Evolutionary conservation across 2,888 invertebrate species (phyloP).

Genomic region (Rhamnusium bicolor): DNA sequence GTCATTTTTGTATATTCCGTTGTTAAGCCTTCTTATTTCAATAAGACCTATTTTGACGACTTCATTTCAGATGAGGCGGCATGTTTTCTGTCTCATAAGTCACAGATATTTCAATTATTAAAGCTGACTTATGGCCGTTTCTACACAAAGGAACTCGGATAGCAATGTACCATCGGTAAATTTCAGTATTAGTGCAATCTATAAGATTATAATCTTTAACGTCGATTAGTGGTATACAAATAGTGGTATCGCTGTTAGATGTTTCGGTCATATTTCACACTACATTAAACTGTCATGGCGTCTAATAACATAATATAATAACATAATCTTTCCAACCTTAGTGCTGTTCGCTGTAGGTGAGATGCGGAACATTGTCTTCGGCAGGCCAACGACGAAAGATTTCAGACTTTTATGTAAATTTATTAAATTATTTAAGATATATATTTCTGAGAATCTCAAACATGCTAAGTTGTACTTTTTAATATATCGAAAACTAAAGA

Average conservation of each 20-base stretch:
- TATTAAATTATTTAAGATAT: no score
- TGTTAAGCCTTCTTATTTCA: slow-evolving; percentile 16
- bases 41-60: slow-evolving; percentile 37
- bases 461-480: no score
- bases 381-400: background rate
- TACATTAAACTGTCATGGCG: slow-evolving; percentile 69
- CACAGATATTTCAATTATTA: slow-evolving; percentile 63
- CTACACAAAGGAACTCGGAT: background rate
- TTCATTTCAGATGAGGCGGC: slow-evolving; percentile 25
- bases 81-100: slow-evolving; percentile 58
- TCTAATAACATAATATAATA: slow-evolving; percentile 70
- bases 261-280: slow-evolving; percentile 68
- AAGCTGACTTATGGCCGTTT: slow-evolving; percentile 12
- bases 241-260: slow-evolving; percentile 61
- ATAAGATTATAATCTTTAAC: slow-evolving; percentile 31
- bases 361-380: slow-evolving; percentile 11
- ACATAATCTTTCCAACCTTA: slow-evolving; percentile 64
- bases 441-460: no score
- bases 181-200: slow-evolving; percentile 10
- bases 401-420: no score
- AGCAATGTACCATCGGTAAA: slow-evolving; percentile 18
- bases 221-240: slow-evolving; percentile 57
- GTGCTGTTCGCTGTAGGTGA: slow-evolving; percentile 31
- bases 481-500: no score
- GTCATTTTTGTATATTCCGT: slow-evolving; percentile 1